Conservation (phyloP, 2,113 vertebrate species). For the Aspidoscelis tigris region DNA sequence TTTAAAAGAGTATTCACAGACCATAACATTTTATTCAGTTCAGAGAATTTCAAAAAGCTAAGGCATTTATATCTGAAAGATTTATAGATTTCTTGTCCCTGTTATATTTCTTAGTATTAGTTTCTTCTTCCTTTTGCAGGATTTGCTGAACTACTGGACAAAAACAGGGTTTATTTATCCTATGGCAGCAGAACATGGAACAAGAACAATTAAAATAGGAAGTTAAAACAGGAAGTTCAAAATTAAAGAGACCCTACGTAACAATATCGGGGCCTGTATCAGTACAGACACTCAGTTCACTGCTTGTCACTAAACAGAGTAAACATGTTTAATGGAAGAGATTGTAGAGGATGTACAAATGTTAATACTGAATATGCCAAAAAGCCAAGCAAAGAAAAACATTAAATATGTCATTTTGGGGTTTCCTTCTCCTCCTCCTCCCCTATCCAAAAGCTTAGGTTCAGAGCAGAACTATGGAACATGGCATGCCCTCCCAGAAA, state of each 20-base stretch:
- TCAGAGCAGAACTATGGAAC: no score
- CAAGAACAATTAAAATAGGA: no score
- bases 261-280: no score
- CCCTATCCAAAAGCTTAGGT: no score
- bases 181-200: no score
- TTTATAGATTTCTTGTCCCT: background rate
- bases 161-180: background rate
- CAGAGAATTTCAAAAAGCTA: slow-evolving; percentile 10
- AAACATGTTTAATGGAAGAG: slow-evolving; percentile 14
- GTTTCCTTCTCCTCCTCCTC: background rate
- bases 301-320: background rate
- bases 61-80: slow-evolving; percentile 11
- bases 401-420: slow-evolving; percentile 10
- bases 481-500: no score
- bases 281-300: no score
- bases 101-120: slow-evolving; percentile 1
- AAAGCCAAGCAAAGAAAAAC: background rate
- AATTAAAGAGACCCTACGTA: no score
- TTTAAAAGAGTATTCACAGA: slow-evolving; percentile 10
- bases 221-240: no score
- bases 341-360: slow-evolving; percentile 8
- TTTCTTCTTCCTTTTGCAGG: background rate
- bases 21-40: slow-evolving; percentile 11
- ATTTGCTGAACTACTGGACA: slow-evolving; percentile 3
- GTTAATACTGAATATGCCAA: slow-evolving; percentile 11